phyloP scores from a whole-genome alignment of 30 jellyfish, hydroid and myxozoan species.

The Mastigias papua region DNA sequence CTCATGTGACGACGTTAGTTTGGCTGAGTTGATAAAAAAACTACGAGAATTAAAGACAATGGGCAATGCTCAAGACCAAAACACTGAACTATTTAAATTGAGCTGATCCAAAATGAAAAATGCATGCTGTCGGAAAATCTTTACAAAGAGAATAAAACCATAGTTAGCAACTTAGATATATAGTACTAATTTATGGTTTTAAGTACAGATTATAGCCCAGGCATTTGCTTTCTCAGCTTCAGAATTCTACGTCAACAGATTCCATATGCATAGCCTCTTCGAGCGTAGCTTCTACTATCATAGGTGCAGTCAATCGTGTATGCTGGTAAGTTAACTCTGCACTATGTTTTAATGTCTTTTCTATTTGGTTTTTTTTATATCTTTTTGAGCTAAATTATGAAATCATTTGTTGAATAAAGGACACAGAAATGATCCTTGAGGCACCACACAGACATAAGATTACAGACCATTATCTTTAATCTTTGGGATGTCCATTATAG shows the following conservation, averaged over 20 bases:
- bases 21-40: background rate
- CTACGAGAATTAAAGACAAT: background rate
- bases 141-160: background rate
- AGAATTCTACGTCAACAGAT: background rate
- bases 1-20: background rate
- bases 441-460: too few species aligned
- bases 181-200: background rate
- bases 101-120: background rate
- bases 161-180: background rate
- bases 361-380: too few species aligned
- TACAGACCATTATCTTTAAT: too few species aligned
- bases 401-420: too few species aligned
- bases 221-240: background rate
- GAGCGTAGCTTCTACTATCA: too few species aligned
- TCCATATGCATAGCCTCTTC: too few species aligned
- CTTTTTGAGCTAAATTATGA: too few species aligned
- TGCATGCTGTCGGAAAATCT: background rate
- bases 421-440: too few species aligned
- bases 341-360: too few species aligned
- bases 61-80: background rate
- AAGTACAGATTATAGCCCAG: background rate
- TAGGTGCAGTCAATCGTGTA: too few species aligned
- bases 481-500: too few species aligned
- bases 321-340: too few species aligned
- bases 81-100: background rate